A percentile compares a stretch with the other conserved stretches of the same genome.
Conservation (phyloP, 2,888 invertebrate species). For the Phlogophora meticulosa region DNA sequence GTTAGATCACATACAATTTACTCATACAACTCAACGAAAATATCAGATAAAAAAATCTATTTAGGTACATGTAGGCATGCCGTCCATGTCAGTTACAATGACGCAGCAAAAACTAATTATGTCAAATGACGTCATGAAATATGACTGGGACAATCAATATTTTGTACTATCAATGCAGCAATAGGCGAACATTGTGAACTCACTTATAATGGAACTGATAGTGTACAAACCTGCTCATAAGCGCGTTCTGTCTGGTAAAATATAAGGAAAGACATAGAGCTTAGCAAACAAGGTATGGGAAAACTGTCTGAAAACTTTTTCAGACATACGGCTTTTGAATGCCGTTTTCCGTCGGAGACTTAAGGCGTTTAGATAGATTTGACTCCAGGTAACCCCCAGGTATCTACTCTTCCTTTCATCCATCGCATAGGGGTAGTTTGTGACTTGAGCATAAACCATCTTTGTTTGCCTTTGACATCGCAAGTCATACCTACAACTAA, state of each 20-base stretch:
- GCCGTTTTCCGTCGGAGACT: neutral
- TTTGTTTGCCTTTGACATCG: too few species aligned
- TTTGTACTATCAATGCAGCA: slow-evolving; percentile 24
- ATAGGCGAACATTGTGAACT: neutral
- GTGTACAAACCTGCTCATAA: neutral
- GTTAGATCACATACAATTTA: slow-evolving; percentile 2
- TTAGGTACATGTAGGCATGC: slow-evolving; percentile 33
- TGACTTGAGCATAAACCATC: neutral
- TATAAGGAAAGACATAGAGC: neutral
- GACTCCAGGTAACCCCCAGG: neutral
- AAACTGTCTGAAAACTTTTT: neutral
- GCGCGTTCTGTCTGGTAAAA: neutral
- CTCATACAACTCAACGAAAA: slow-evolving; percentile 3
- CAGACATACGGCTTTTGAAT: neutral
- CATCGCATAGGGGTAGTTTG: neutral
- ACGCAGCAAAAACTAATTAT: slow-evolving; percentile 42
- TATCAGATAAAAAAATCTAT: slow-evolving; percentile 14
- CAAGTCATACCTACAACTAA: neutral
- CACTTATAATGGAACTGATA: neutral
- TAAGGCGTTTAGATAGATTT: neutral
- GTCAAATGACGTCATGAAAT: slow-evolving; percentile 33
- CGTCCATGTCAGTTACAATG: slow-evolving; percentile 39
- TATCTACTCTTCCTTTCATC: neutral
- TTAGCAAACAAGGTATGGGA: too few species aligned
- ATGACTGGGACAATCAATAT: slow-evolving; percentile 48